Evolutionary conservation across 2,797 vertebrate genomes (phyloP), one percentile per base, ranked within the genome.

Genomic region (Tangara arthus): DNA sequence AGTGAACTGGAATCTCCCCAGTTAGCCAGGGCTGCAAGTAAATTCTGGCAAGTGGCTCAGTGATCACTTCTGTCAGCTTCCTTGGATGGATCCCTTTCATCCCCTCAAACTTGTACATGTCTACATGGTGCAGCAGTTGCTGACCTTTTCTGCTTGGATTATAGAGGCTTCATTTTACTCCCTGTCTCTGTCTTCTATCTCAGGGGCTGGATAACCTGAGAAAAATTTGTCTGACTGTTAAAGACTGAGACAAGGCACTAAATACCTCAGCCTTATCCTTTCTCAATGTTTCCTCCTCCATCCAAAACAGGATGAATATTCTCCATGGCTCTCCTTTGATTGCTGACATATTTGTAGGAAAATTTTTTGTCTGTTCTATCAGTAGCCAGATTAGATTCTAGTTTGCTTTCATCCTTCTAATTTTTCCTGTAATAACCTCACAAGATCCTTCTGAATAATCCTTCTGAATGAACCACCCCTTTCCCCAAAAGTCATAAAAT

Each of bases 171-270:
- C 11, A 8, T 34, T 75, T 32, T 28, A 34, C 5, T 52, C 13
- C 6, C 7, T 5, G 0, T 37, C 24, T 12, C 19, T 44, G 8
- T 47, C 11, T 68, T 46, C 24, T 22, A 53, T 11, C 7, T 82
- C 5, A 49, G 35, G 19, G 17, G 1, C 4, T 46, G 30, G 5
- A 9, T 49, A 53, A 13, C 18, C 13, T 0, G 4, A 63, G 17
- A n/a, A 57, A 6, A 57, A 69, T 0, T 42, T 49, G 11, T 47
- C 18, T 42, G 10, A 37, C 17, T 52, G 5, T 37, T 42, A 57
- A 70, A 55, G 26, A 35, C 17, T 20, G 19, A 61, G 26, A 37
- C 27, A 71, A 44, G 6, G 26, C 12, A 26, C 35, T 16, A 14
- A 35, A 6, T 35, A 35, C 30, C 24, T 77, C 37, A 77, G 12